Percentiles rank a stretch among this genome's conserved stretches.
phyloP scores from a whole-genome alignment of 1,140 invertebrate species.

The Euwallacea similis region DNA sequence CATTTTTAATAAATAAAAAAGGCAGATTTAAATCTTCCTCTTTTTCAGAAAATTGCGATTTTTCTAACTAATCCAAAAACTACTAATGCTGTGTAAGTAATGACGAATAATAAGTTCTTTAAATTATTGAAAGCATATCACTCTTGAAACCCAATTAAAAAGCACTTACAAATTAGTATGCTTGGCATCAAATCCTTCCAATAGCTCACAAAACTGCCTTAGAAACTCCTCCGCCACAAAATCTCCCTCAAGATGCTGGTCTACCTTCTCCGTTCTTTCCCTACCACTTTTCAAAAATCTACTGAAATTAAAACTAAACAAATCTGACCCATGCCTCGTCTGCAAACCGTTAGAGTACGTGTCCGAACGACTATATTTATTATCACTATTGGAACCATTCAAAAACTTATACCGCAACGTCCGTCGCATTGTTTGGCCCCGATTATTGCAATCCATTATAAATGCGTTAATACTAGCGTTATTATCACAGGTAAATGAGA shows the following conservation, averaged over 20 bases:
- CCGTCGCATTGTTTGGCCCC: neutral
- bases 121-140: neutral
- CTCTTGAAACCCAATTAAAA: neutral
- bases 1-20: no score
- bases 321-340: neutral
- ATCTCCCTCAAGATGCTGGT: neutral
- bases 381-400: neutral
- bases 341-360: neutral
- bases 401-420: conserved; percentile 3
- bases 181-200: conserved; percentile 70
- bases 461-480: conserved; percentile 41
- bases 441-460: conserved; percentile 22
- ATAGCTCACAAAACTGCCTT: conserved; percentile 58
- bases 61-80: no score
- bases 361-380: no score
- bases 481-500: conserved; percentile 57
- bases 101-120: no score
- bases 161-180: conserved; percentile 80
- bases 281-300: conserved; percentile 26
- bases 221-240: conserved; percentile 34
- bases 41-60: no score
- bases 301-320: conserved; percentile 31
- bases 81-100: no score
- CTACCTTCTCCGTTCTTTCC: neutral
- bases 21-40: no score